Conservation (phyloP, 2,113 vertebrate species). For the Tychaedon coryphoeus region DNA sequence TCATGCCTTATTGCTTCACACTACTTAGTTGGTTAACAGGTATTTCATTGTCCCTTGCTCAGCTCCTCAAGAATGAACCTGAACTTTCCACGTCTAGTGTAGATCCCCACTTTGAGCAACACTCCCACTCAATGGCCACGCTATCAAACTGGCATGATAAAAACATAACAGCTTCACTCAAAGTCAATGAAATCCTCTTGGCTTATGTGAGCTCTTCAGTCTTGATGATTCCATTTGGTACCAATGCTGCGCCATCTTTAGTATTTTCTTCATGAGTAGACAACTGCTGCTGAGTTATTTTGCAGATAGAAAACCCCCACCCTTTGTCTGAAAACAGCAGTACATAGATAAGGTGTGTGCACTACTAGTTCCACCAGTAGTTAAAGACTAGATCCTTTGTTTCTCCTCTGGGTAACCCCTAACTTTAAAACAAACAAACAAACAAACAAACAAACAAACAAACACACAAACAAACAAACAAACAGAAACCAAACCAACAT, state of each 20-base stretch:
- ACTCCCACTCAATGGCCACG: fast-evolving
- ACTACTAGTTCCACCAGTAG: not conserved
- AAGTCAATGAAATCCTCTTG: not conserved
- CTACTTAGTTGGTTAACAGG: not conserved
- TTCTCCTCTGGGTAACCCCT: not conserved
- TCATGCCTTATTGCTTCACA: not conserved
- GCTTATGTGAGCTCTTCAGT: not conserved
- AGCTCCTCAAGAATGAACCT: not conserved
- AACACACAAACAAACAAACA: no score
- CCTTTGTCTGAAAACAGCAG: not conserved
- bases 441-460: no score
- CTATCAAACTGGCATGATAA: not conserved
- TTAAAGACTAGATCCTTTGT: not conserved
- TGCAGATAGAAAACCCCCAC: fast-evolving
- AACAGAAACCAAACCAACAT: not conserved
- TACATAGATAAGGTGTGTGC: not conserved
- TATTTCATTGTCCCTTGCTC: not conserved
- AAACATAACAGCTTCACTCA: not conserved
- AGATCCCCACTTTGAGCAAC: not conserved
- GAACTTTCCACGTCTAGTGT: not conserved
- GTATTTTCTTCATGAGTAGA: not conserved
- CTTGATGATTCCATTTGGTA: not conserved
- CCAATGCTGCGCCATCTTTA: not conserved
- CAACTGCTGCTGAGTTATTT: not conserved
- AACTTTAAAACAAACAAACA: no score